Evolutionary conservation across 2,888 invertebrate genomes (phyloP).

Genomic region (Yponomeuta cagnagella): DNA sequence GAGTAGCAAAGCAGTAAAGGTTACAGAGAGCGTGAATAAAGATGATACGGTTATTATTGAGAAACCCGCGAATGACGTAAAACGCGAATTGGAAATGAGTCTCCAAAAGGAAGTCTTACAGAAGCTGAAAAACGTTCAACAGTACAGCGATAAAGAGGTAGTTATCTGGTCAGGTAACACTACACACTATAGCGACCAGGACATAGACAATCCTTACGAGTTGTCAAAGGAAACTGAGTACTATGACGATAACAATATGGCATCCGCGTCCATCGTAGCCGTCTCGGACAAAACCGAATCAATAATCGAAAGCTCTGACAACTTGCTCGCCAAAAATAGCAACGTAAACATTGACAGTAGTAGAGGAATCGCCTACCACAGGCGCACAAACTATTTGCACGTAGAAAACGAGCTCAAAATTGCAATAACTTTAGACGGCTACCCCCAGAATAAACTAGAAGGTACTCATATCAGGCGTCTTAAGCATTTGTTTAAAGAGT

Average conservation of each 20-base stretch:
- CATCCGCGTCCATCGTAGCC: constrained; percentile 33
- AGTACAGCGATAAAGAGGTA: constrained; percentile 43
- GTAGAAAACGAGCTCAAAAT: constrained; percentile 60
- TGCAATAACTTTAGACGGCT: constrained; percentile 57
- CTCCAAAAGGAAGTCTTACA: constrained; percentile 38
- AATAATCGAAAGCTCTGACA: constrained; percentile 45
- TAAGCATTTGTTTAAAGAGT: constrained; percentile 61
- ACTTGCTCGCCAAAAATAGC: constrained; percentile 42
- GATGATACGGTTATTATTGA: background rate
- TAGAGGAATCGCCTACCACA: constrained; percentile 60
- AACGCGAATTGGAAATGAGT: constrained; percentile 31
- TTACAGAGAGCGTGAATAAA: background rate
- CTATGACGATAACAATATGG: constrained; percentile 19
- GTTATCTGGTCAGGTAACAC: constrained; percentile 48
- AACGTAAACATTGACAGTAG: constrained; percentile 59
- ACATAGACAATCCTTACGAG: constrained; percentile 24
- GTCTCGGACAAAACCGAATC: constrained; percentile 53
- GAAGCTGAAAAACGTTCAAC: constrained; percentile 47
- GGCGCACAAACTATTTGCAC: constrained; percentile 62
- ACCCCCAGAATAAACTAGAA: constrained; percentile 59
- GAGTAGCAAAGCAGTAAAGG: background rate
- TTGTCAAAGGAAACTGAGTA: constrained; percentile 21
- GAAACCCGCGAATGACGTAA: background rate
- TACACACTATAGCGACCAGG: constrained; percentile 28
- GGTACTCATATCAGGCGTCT: constrained; percentile 57